These are phyloP conservation scores for Bellardia pandia DNA, from an alignment of 2,888 invertebrate species.

Conservation along the genomic window DNA sequence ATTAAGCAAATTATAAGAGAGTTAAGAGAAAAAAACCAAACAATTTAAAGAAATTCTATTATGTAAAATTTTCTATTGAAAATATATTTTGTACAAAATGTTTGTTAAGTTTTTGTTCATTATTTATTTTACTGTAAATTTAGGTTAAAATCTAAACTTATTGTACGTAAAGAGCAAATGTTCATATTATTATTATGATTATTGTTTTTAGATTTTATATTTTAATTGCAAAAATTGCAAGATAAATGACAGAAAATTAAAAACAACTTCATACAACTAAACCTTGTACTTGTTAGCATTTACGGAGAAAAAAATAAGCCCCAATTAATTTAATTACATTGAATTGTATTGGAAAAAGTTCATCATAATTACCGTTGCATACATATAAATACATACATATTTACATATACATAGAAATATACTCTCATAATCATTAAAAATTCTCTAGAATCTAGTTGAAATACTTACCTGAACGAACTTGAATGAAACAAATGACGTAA, in stretches of 20 bases:
- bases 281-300: neutral
- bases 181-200: neutral
- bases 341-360: slow-evolving; percentile 2
- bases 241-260: neutral
- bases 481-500: slow-evolving; percentile 27
- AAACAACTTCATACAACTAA: slow-evolving; percentile 3
- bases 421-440: neutral
- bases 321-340: slow-evolving; percentile 24
- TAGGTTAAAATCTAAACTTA: slow-evolving; percentile 35
- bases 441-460: neutral
- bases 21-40: neutral
- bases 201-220: slow-evolving; percentile 14
- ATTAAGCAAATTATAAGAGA: neutral
- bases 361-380: neutral
- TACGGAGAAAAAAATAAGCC: slow-evolving; percentile 11
- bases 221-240: slow-evolving; percentile 15
- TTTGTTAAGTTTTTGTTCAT: slow-evolving; percentile 50
- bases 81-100: slow-evolving; percentile 51
- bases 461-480: neutral
- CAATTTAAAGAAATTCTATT: neutral
- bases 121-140: slow-evolving; percentile 27
- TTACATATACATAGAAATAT: neutral
- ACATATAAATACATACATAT: neutral
- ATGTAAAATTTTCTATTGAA: slow-evolving; percentile 41
- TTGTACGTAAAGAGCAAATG: slow-evolving; percentile 27